Conservation (phyloP, 2,888 invertebrate genomes). For the Apamea epomidion region DNA sequence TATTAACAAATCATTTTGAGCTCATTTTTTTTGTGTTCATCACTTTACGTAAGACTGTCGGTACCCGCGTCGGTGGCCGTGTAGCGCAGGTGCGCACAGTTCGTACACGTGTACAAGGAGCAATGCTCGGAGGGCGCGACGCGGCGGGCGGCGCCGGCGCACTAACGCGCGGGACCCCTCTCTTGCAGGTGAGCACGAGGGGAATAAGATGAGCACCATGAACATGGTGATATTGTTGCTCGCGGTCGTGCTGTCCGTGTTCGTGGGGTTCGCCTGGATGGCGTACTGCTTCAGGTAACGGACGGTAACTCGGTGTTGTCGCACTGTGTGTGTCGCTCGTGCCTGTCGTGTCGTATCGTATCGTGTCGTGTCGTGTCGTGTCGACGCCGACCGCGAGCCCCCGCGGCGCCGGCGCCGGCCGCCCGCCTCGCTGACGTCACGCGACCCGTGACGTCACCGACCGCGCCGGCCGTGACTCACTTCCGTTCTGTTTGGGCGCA, state of each 20-base stretch:
- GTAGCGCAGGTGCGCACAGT: conserved; percentile 16
- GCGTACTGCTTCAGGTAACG: conserved; percentile 98
- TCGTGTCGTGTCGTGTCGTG: conserved; percentile 67
- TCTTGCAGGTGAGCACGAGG: conserved; percentile 93
- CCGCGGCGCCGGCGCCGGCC: conserved; percentile 81
- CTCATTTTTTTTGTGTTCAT: conserved; percentile 13
- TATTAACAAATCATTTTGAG: neutral
- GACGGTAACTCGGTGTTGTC: conserved; percentile 88
- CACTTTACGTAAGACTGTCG: conserved; percentile 52
- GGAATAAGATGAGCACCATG: conserved; percentile 96
- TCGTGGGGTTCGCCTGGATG: conserved; percentile 98
- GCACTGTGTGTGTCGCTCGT: conserved; percentile 87
- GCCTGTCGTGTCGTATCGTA: conserved; percentile 78
- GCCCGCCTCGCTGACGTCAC: conserved; percentile 76
- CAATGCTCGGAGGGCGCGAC: conserved; percentile 84
- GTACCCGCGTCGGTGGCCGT: conserved; percentile 36
- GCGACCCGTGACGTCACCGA: conserved; percentile 72
- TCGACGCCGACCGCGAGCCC: conserved; percentile 71
- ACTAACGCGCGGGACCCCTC: conserved; percentile 89
- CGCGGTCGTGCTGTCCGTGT: conserved; percentile 97
- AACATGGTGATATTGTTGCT: conserved; percentile 98
- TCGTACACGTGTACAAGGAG: conserved; percentile 57
- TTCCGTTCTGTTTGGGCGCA: conserved; percentile 91
- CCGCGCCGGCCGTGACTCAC: conserved; percentile 77
- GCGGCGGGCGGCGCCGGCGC: conserved; percentile 88